Percentiles rank a stretch among this genome's conserved stretches.
These are phyloP conservation scores for Craseonycteris thonglongyai DNA, from an alignment of 2,113 vertebrate genomes.

Conservation along the genomic window DNA sequence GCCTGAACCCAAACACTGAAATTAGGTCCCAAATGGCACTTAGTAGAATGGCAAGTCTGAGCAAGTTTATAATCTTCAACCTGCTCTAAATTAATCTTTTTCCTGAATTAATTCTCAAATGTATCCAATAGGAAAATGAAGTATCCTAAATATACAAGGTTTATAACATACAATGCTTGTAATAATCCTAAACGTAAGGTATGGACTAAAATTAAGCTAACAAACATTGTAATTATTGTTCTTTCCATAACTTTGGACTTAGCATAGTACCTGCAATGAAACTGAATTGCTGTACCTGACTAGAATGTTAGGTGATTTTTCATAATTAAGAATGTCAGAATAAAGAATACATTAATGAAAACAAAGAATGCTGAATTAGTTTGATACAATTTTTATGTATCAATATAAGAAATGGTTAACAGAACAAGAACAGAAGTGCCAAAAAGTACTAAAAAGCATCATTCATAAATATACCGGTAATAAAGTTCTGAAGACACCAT, in stretches of 20 bases:
- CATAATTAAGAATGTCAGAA: neutral
- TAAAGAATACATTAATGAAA: neutral
- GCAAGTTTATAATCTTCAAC: neutral
- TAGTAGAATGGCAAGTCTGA: neutral
- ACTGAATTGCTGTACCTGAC: neutral
- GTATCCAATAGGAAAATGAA: neutral
- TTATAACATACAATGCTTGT: neutral
- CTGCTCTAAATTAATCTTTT: neutral
- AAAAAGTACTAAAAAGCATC: neutral
- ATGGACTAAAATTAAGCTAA: neutral
- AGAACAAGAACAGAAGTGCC: neutral
- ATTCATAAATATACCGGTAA: neutral
- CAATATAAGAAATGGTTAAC: neutral
- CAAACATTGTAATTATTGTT: neutral
- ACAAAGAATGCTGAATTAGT: neutral
- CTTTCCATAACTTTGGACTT: neutral
- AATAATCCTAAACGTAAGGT: neutral
- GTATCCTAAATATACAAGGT: neutral
- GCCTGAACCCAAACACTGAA: neutral
- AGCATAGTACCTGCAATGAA: neutral
- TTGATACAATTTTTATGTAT: neutral
- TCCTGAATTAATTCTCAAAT: neutral
- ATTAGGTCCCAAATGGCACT: neutral
- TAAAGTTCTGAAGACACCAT: neutral
- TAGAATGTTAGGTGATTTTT: neutral